phyloP scores from a whole-genome alignment of 2,797 vertebrate genomes.

The Choloepus didactylus region DNA sequence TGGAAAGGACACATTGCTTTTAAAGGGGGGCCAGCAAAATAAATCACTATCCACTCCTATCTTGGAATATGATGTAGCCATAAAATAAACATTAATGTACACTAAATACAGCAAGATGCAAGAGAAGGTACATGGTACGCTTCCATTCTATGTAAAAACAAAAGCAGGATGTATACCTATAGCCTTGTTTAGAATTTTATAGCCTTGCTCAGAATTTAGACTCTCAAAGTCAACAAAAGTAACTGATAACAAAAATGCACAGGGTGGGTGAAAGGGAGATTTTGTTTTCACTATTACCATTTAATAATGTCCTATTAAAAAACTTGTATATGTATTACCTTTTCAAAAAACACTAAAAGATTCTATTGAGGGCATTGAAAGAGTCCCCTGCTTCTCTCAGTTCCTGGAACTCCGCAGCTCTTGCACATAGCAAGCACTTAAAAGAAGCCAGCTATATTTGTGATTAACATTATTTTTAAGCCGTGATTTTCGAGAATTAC shows the following conservation, averaged over 20 bases:
- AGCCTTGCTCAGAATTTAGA: not conserved
- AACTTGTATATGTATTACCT: not conserved
- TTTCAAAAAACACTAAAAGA: not conserved
- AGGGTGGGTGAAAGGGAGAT: not conserved
- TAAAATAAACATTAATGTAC: constrained; percentile 16
- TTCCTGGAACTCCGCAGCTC: not conserved
- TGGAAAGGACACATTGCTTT: not conserved
- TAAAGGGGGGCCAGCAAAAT: not conserved
- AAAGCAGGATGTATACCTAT: rapidly evolving
- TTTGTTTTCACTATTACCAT: not conserved
- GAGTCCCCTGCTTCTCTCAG: not conserved
- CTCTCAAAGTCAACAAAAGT: not conserved
- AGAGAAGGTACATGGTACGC: not conserved
- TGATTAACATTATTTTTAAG: not conserved
- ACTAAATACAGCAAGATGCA: not conserved
- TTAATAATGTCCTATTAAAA: not conserved
- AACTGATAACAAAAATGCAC: not conserved
- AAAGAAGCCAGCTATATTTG: too few relatives aligned
- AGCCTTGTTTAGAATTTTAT: not conserved
- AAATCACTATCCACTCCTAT: not conserved
- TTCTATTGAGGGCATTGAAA: not conserved
- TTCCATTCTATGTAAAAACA: not conserved
- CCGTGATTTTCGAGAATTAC: not conserved
- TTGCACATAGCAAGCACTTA: too few relatives aligned
- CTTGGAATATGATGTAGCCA: not conserved